phyloP scores from a whole-genome alignment of 2,113 vertebrate species.

The Artemisiospiza belli region DNA sequence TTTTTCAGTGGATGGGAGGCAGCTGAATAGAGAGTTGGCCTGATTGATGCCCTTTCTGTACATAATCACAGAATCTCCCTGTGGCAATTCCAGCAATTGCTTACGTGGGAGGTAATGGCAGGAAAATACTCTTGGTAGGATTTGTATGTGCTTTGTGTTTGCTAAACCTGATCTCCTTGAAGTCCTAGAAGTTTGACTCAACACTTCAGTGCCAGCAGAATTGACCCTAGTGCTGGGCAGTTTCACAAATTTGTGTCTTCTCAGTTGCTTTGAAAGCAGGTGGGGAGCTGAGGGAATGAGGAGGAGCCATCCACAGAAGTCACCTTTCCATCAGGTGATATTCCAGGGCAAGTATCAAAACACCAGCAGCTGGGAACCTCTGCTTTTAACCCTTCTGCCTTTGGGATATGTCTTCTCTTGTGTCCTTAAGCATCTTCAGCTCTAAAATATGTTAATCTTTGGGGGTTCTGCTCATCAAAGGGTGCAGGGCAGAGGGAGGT shows the following conservation, averaged over 20 bases:
- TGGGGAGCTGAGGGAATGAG: not conserved
- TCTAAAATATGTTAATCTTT: not conserved
- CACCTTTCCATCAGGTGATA: not conserved
- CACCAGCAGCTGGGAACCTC: not conserved
- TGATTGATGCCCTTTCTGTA: slow-evolving; percentile 64
- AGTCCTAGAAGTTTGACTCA: slow-evolving; percentile 36
- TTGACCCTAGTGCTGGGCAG: slow-evolving; percentile 21
- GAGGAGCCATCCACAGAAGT: not conserved
- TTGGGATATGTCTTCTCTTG: not conserved
- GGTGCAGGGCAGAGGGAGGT: not conserved
- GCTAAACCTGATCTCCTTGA: slow-evolving; percentile 66
- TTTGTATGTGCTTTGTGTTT: slow-evolving; percentile 65
- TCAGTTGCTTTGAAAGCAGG: not conserved
- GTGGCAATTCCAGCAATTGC: slow-evolving; percentile 66
- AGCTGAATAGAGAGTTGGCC: slow-evolving; percentile 54
- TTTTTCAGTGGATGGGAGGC: slow-evolving; percentile 54
- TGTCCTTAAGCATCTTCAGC: not conserved
- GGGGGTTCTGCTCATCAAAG: not conserved
- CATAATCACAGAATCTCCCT: slow-evolving; percentile 62
- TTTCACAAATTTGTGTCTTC: not conserved
- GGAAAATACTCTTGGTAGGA: slow-evolving; percentile 57
- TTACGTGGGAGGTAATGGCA: slow-evolving; percentile 67
- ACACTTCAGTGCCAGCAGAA: not conserved
- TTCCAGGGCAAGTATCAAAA: not conserved
- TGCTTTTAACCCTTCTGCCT: not conserved